Conservation (phyloP, 2,113 vertebrate species). For the Anarhynchus alexandrinus region DNA sequence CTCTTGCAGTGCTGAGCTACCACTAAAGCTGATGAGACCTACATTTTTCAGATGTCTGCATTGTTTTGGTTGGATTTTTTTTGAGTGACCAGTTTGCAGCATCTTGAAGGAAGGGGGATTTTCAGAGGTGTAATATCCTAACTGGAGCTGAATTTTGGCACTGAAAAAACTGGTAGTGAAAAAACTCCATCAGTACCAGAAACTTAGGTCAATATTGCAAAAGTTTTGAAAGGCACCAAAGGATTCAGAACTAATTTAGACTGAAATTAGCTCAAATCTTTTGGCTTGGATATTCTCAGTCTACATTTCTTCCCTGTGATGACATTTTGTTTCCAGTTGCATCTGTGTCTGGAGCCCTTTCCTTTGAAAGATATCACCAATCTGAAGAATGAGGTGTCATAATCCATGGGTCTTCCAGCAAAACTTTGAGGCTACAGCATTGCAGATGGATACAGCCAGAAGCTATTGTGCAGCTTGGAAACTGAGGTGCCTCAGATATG, state of each 20-base stretch:
- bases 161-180: not conserved
- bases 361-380: conserved; percentile 14
- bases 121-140: not conserved
- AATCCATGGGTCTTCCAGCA: not conserved
- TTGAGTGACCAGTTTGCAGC: not conserved
- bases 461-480: not conserved
- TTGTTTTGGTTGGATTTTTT: too few species aligned
- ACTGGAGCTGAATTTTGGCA: not conserved
- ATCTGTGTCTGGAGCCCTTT: conserved; percentile 1
- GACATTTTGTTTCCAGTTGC: not conserved
- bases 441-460: not conserved
- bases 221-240: not conserved
- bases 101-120: not conserved
- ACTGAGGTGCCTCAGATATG: not conserved
- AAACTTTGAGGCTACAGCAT: not conserved
- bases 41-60: not conserved
- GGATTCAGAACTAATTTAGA: not conserved
- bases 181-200: not conserved
- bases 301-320: not conserved
- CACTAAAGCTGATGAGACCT: not conserved
- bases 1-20: not conserved
- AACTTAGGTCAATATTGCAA: not conserved
- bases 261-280: not conserved
- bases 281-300: not conserved
- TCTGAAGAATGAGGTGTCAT: conserved; percentile 3